A percentile compares a stretch with the other conserved stretches of the same genome.
These are phyloP conservation scores for Paradoxurus hermaphroditus DNA, from an alignment of 2,113 vertebrate species.

Conservation along the genomic window DNA sequence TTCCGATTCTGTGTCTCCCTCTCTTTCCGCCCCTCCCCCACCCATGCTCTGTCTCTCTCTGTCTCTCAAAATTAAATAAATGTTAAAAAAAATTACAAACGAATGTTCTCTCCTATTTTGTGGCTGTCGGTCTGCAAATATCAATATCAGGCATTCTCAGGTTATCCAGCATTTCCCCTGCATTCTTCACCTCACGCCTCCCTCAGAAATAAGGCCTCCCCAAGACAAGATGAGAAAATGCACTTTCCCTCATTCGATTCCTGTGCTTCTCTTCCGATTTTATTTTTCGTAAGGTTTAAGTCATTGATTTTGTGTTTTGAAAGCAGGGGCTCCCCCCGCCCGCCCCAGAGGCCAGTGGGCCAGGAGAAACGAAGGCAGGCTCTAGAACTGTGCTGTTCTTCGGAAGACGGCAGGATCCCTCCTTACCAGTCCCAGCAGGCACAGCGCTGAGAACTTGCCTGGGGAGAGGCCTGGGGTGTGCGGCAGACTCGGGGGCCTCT, in stretches of 20 bases:
- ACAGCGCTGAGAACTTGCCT: accelerated
- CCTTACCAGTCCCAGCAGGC: neutral
- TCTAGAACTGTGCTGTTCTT: neutral
- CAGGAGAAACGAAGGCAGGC: accelerated
- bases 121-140: neutral
- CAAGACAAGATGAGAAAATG: neutral
- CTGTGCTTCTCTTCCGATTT: neutral
- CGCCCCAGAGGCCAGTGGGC: no score
- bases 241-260: neutral
- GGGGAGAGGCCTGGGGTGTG: accelerated
- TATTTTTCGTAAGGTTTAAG: neutral
- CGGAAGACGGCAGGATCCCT: accelerated
- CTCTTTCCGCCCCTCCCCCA: no score
- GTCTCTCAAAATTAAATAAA: no score
- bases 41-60: no score
- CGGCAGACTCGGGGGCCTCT: accelerated
- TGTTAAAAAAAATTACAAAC: no score
- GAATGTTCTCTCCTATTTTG: no score
- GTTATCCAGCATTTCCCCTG: neutral
- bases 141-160: neutral
- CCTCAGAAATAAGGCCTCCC: neutral
- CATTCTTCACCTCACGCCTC: neutral
- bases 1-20: no score
- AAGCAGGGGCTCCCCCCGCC: neutral
- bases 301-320: neutral